Conservation (phyloP, 2,113 vertebrate genomes). For the Megaceryle torquata region DNA sequence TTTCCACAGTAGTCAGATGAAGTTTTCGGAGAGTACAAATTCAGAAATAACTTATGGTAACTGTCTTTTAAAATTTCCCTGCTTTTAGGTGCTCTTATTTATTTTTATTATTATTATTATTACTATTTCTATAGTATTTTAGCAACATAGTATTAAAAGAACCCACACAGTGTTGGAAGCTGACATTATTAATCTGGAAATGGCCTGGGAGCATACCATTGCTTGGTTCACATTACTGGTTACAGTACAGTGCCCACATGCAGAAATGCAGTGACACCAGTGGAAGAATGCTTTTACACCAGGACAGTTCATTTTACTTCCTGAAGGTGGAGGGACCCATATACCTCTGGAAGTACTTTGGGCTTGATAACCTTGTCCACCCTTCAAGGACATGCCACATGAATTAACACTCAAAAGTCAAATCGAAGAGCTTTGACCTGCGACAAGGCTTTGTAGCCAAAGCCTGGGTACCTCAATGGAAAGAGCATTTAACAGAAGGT, state of each 20-base stretch:
- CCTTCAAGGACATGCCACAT: not conserved
- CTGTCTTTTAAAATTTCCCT: not conserved
- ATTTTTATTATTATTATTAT: no score
- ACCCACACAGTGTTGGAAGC: not conserved
- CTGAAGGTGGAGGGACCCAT: not conserved
- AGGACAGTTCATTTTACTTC: not conserved
- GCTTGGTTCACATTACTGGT: not conserved
- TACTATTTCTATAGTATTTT: not conserved
- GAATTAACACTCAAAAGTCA: not conserved
- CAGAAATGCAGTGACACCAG: not conserved
- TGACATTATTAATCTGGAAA: not conserved
- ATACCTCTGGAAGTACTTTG: not conserved
- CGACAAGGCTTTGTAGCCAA: not conserved
- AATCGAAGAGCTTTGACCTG: not conserved
- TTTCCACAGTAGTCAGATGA: not conserved
- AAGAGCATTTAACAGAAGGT: not conserved
- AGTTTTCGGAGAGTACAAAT: not conserved
- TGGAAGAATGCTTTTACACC: not conserved
- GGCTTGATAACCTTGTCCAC: not conserved
- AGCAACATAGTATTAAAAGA: not conserved
- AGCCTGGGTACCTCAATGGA: not conserved
- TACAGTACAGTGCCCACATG: not conserved
- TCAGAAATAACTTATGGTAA: not conserved
- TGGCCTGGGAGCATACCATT: not conserved
- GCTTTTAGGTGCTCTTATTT: not conserved